Evolutionary conservation across 2,797 vertebrate genomes (phyloP), one percentile per base, ranked within the genome.

Genomic region (Gila robusta): DNA sequence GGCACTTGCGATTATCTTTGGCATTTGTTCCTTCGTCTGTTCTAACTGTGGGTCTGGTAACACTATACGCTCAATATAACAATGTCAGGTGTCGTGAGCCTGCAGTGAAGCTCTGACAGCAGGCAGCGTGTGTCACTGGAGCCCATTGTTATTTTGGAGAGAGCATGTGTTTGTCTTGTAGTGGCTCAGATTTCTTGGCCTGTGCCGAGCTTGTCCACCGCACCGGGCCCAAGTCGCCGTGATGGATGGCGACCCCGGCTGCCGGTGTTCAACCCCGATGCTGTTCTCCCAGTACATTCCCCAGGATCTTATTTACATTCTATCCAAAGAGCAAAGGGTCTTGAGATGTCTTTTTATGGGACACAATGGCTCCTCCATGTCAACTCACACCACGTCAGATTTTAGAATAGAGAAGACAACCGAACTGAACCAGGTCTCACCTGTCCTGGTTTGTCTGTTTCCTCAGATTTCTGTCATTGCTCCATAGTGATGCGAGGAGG

Each of bases 101-200:
- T 93, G 89, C 91, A 93, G 90, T 66, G 62, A 83, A 85, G 83
- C 92, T 90, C 79, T 87, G 89, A 83, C 84, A 91, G 92, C 91
- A 92, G 93, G 90, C 90, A 88, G 91, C 64, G 84, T 80, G 89
- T 88, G 94, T 91, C 95, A 93, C 92, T 93, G 90, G 89, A 89
- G 93, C 84, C 89, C 91, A 94, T 95, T 96, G 95, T 95, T 97
- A 94, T 96, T 97, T 97, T 95, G 95, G 96, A 96, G 93, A 93
- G 85, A 93, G 92, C 96, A 95, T 94, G 94, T 96, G 96, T 96
- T 96, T 96, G 96, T 95, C 93, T 95, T 95, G 91, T 92, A 90
- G 88, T 90, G 91, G 93, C 93, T 97, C 94, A 0, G 90, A 90
- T 97, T 97, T 96, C 96, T 87, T 87, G 88, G 88, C 90, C 91